Conservation (phyloP, 2,888 invertebrate genomes). For the Polia nebulosa region DNA sequence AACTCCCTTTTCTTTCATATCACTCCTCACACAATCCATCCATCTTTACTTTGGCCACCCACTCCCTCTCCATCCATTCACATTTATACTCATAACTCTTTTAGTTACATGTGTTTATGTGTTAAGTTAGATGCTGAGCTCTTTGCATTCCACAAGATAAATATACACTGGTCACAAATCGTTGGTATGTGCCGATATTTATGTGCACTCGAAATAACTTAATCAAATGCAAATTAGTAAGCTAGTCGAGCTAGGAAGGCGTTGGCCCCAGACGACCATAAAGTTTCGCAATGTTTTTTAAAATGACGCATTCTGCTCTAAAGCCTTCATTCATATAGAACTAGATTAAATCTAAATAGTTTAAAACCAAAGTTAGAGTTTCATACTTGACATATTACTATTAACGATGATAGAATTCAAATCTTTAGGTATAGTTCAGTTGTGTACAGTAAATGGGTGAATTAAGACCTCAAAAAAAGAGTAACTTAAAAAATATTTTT, state of each 20-base stretch:
- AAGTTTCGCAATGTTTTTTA: slow-evolving; percentile 15
- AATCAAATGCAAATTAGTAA: slow-evolving; percentile 17
- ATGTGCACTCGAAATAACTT: neutral
- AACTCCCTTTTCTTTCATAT: too few species aligned
- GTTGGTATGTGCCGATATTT: neutral
- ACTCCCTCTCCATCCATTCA: too few species aligned
- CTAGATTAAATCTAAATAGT: neutral
- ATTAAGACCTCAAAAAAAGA: too few species aligned
- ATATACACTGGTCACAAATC: neutral
- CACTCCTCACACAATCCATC: too few species aligned
- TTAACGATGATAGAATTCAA: neutral
- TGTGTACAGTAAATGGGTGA: neutral
- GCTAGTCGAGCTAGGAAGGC: neutral
- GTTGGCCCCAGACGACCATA: neutral
- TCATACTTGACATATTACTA: neutral
- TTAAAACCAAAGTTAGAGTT: neutral
- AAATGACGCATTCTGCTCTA: neutral
- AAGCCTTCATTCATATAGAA: neutral
- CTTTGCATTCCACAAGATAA: neutral
- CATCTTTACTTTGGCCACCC: too few species aligned
- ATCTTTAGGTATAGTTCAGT: too few species aligned
- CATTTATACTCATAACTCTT: too few species aligned
- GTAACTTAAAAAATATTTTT: neutral
- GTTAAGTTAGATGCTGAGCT: too few species aligned
- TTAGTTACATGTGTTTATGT: too few species aligned